phyloP scores from a whole-genome alignment of 2,113 vertebrate genomes.

The Pterocles orientalis region DNA sequence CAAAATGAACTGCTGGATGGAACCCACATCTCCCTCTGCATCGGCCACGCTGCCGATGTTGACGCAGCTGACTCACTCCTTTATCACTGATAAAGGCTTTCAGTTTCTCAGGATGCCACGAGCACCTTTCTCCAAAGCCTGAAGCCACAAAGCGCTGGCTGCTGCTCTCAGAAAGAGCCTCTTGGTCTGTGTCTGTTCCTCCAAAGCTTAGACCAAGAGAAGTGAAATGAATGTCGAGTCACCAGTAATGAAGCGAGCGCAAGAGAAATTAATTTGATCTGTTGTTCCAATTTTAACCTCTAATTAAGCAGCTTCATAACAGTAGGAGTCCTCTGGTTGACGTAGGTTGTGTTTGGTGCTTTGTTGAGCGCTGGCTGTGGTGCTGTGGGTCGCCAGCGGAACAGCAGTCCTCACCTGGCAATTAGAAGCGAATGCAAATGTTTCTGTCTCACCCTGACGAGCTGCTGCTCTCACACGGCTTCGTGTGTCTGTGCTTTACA shows the following conservation, averaged over 20 bases:
- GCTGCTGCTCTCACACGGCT: slow-evolving; percentile 31
- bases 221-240: background rate
- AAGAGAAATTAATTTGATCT: background rate
- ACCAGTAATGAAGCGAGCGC: background rate
- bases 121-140: background rate
- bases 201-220: background rate
- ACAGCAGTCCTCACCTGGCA: background rate
- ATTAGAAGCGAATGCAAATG: background rate
- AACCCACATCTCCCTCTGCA: no score
- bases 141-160: background rate
- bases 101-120: background rate
- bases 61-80: background rate
- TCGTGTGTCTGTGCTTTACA: slow-evolving; percentile 63
- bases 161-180: background rate
- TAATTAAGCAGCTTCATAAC: background rate
- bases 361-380: background rate
- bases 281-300: background rate
- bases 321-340: background rate
- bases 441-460: background rate
- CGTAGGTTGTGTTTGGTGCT: background rate
- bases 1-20: background rate
- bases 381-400: background rate
- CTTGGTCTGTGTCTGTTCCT: background rate
- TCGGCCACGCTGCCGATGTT: background rate
- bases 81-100: background rate